Base-by-base conservation (phyloP, 2,888 invertebrate genomes). In the Macroteleia sp. region DNA sequence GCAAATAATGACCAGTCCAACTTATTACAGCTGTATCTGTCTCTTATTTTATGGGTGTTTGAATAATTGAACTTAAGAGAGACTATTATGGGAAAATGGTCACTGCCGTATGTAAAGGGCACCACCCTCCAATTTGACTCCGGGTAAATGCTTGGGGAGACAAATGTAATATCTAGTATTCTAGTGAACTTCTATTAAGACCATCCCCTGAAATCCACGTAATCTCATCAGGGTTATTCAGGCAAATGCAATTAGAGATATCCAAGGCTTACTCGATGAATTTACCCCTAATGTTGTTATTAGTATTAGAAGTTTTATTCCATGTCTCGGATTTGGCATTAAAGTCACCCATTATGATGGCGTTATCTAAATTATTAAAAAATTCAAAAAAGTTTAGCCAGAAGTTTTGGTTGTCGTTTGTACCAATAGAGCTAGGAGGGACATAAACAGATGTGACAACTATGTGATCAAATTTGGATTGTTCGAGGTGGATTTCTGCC, bases 321-420 rank as follows among this genome's bases (percentile, higher is more conserved):
- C 69, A 69, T 1, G 32, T 12, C 2, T 28, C n/a, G 9, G 50
- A 30, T 10, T 70, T 59, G 1, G 59, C 50, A n/a, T 70, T 70
- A 17, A 34, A 20, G 36, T 34, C 52, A 1, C 20, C 34, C 12
- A 1, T 10, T 3, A 52, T 22, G 19, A 19, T 17, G 2, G 12
- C 6, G 2, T 22, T 44, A 4, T 20, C 44, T n/a, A n/a, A n/a
- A n/a, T n/a, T n/a, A n/a, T n/a, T n/a, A n/a, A n/a, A n/a, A n/a
- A n/a, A n/a, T n/a, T n/a, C n/a, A n/a, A n/a, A n/a, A n/a, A n/a
- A n/a, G n/a, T n/a, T n/a, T n/a, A n/a, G n/a, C n/a, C n/a, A n/a
- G n/a, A n/a, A n/a, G n/a, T n/a, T n/a, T n/a, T n/a, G n/a, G n/a
- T n/a, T n/a, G n/a, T n/a, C n/a, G n/a, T n/a, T n/a, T n/a, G n/a